Base-by-base conservation (phyloP, 2,888 invertebrate species). In the Cynaeus angustus region DNA sequence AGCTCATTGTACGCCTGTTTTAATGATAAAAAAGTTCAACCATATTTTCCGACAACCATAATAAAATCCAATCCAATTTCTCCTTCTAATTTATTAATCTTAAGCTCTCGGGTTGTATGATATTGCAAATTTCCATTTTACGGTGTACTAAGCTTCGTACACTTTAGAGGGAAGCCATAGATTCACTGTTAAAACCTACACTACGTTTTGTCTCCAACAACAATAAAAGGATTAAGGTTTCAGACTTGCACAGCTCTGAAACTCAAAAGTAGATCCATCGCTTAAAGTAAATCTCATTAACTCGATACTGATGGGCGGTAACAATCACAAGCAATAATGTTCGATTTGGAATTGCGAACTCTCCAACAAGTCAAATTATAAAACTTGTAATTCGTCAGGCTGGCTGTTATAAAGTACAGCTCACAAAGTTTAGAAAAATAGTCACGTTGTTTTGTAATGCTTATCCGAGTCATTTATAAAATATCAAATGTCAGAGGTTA, bases 151-250 rank as follows among this genome's bases (percentile, higher is more conserved):
- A 33, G 33, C 33, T 7, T 33, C 33, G 33, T n/a, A n/a, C 33
- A 33, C 33, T 33, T n/a, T n/a, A 41, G 10, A 10, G 7, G 4
- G 41, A 41, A 41, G 13, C 41, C 41, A 41, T 41, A 41, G 41
- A n/a, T 33, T 33, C 33, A 33, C 33, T 33, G 46, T 14, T 16
- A 16, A 46, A 16, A 46, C 46, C 55, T 52, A 33, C 21, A 21
- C 21, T 21, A 4, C 30, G 38, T 55, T 55, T 55, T 38, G 55
- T 55, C 38, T 38, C 13, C 33, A 37, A 38, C 38, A 38, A 38
- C 55, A 55, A 55, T 55, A 55, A 50, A 50, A 50, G 30, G 50
- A 50, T 30, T 30, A 50, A 50, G 12, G 30, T 26, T 28, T 50
- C 12, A 30, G 30, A 30, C 50, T 50, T 50, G 50, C 16, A 46